Base-by-base conservation (phyloP, 1,140 invertebrate species). In the Oryzaephilus surinamensis region DNA sequence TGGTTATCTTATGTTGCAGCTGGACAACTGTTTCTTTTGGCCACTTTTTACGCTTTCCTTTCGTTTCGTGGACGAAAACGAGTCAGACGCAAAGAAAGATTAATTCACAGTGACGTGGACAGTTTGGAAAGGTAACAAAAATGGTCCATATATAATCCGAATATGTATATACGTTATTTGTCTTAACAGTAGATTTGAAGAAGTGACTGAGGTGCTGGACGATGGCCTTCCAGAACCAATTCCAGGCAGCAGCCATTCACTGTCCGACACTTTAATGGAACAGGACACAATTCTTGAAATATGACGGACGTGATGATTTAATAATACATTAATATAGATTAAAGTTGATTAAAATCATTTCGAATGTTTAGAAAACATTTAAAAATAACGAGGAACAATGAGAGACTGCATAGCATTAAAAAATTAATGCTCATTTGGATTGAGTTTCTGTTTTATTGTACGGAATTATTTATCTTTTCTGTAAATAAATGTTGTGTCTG, bases 1-100 rank as follows among this genome's bases (percentile, higher is more conserved):
- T 60, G 59, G 59, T 38, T 61, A 14, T 57, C 58, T 5, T 61
- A 61, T 40, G 47, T 58, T 3, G 56, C 52, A 7, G 54, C 49
- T 6, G 53, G 50, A 12, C 50, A 53, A 29, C 32, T 60, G 11
- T 45, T 60, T 15, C 38, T 43, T 1, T 32, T 61, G n/a, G 56
- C 58, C 6, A 16, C 56, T n/a, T 42, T 57, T 13, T 53, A 61
- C 43, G 21, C 58, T 6, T 12, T 54, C 6, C 33, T 57, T 19
- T 54, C 51, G 4, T 52, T 61, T 20, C 50, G 50, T 16, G 41
- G 38, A 40, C 42, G 41, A 7, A 43, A 37, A 30, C 28, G 44
- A 12, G 38, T 36, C 20, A 40, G 34, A 21, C 53, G 47, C 36
- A 53, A 54, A 37, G 44, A 52, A 29, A 27, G 50, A 27, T 41